These are phyloP conservation scores for Pygocentrus nattereri DNA, from an alignment of 2,797 vertebrate species.

Conservation along the genomic window DNA sequence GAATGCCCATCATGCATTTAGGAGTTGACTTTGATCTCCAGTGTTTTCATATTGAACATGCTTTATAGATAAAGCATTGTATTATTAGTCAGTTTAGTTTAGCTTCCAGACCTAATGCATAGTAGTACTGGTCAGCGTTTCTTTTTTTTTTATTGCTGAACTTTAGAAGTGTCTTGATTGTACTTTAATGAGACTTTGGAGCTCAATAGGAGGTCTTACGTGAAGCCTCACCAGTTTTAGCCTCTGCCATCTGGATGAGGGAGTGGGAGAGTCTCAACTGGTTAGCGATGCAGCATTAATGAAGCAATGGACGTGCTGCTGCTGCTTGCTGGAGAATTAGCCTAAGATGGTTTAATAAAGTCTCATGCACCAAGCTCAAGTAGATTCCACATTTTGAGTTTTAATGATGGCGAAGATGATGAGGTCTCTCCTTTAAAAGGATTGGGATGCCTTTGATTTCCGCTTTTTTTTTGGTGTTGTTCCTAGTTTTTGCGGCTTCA, in stretches of 20 bases:
- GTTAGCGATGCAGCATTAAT: constrained; percentile 65
- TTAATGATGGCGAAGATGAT: constrained; percentile 74
- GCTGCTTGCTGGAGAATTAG: constrained; percentile 63
- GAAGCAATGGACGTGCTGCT: constrained; percentile 46
- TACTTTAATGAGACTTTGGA: constrained; percentile 22
- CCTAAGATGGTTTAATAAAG: constrained; percentile 67
- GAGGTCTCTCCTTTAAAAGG: constrained; percentile 50
- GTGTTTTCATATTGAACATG: neutral
- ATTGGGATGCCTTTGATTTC: constrained; percentile 42
- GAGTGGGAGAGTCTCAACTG: constrained; percentile 63
- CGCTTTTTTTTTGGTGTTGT: constrained; percentile 15
- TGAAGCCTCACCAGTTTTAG: constrained; percentile 33
- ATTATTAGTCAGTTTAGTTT: neutral
- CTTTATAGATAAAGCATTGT: constrained; percentile 6
- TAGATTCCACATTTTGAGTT: constrained; percentile 67
- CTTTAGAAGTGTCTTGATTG: neutral
- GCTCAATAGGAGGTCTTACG: constrained; percentile 30
- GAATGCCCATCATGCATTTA: neutral
- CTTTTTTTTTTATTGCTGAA: neutral
- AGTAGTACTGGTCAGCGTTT: neutral
- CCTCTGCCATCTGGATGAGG: constrained; percentile 60
- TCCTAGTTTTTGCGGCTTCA: constrained; percentile 23
- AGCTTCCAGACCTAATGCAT: neutral
- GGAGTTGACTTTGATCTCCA: constrained; percentile 1
- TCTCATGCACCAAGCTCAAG: constrained; percentile 59